phyloP scores from a whole-genome alignment of 92 coral and sea anemone genomes.

The Epizoanthus scotinus region DNA sequence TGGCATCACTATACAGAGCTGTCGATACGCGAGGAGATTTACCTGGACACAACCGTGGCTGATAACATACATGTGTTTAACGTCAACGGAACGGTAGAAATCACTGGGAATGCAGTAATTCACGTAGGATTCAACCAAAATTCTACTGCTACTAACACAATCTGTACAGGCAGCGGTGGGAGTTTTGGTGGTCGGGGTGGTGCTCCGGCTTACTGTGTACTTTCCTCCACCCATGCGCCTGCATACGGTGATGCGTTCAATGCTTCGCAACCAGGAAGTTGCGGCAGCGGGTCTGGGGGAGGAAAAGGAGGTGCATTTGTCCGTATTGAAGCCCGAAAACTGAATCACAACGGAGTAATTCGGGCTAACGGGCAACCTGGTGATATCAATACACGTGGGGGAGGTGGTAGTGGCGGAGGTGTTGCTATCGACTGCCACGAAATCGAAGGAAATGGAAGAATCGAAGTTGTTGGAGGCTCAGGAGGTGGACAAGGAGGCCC shows the following conservation, averaged over 20 bases:
- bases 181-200: conserved; percentile 87
- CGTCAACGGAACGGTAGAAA: conserved; percentile 66
- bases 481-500: conserved; percentile 68
- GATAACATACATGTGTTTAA: conserved; percentile 56
- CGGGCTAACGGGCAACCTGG: conserved; percentile 58
- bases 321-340: conserved; percentile 64
- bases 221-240: conserved; percentile 56
- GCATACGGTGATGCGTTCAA: conserved; percentile 69
- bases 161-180: conserved; percentile 62
- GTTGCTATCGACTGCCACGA: conserved; percentile 62
- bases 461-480: conserved; percentile 57
- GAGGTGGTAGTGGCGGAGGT: conserved; percentile 89
- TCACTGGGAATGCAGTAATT: conserved; percentile 45
- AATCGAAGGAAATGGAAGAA: conserved; percentile 64
- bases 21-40: conserved; percentile 57
- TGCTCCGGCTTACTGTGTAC: conserved; percentile 54
- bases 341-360: conserved; percentile 58
- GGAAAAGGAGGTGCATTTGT: conserved; percentile 78
- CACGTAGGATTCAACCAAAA: conserved; percentile 58
- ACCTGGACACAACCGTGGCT: conserved; percentile 60
- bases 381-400: conserved; percentile 43
- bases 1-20: conserved; percentile 47
- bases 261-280: conserved; percentile 65
- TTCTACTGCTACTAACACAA: conserved; percentile 34
- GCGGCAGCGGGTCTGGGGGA: conserved; percentile 63